Percentiles rank a stretch among this genome's conserved stretches.
phyloP scores from a whole-genome alignment of 2,113 vertebrate species.

The Glaucomys volans region DNA sequence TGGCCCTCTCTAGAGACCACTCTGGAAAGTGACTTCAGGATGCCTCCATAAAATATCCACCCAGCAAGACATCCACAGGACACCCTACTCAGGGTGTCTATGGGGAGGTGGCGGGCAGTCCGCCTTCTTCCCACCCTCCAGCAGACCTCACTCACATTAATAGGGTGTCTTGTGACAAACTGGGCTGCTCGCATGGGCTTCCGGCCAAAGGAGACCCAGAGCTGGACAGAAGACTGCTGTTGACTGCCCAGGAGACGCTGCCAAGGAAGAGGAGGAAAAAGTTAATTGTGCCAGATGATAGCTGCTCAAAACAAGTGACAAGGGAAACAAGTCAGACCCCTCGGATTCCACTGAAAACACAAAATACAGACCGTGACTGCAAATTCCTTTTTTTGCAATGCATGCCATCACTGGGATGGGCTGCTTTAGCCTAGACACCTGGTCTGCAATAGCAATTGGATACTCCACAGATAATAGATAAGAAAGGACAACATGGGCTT shows the following conservation, averaged over 20 bases:
- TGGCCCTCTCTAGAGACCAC: not conserved
- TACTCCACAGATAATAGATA: not conserved
- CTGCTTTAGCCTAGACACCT: not conserved
- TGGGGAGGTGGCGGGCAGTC: not conserved
- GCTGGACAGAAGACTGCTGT: conserved; percentile 92
- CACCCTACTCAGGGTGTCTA: not conserved
- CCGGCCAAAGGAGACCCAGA: conserved; percentile 99
- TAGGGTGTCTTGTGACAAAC: conserved; percentile 96
- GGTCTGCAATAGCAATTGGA: not conserved
- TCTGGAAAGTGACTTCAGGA: conserved; percentile 4
- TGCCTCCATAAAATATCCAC: not conserved
- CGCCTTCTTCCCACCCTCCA: not conserved
- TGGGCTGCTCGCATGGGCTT: conserved; percentile 96
- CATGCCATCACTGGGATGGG: not conserved
- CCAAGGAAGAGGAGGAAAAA: conserved; percentile 48
- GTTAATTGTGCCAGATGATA: not conserved
- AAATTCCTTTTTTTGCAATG: not conserved
- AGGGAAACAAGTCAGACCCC: not conserved
- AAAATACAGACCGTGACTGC: rapidly evolving
- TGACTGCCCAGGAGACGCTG: conserved; percentile 91
- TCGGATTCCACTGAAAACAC: not conserved
- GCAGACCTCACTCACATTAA: conserved; percentile 91
- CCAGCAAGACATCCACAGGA: not conserved
- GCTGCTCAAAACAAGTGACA: not conserved
- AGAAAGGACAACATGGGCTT: not conserved